A percentile compares a stretch with the other conserved stretches of the same genome.
These are phyloP conservation scores for Zelleria hepariella DNA, from an alignment of 2,888 invertebrate genomes.

Conservation along the genomic window DNA sequence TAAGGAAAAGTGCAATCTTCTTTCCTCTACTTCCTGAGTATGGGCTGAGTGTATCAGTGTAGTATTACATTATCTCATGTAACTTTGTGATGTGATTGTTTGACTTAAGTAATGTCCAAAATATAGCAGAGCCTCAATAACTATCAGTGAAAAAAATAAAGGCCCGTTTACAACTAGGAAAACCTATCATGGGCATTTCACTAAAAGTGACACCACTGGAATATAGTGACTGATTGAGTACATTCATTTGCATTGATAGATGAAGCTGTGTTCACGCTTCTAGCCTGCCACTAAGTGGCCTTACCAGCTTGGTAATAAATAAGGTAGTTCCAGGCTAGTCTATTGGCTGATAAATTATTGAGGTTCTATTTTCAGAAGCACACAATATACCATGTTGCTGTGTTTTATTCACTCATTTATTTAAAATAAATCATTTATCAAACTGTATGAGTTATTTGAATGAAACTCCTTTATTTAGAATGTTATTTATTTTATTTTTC, in stretches of 20 bases:
- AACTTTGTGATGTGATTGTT: not conserved
- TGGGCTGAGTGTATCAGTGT: too few species aligned
- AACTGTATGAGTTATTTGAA: not conserved
- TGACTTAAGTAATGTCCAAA: not conserved
- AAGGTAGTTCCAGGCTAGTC: not conserved
- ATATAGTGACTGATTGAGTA: too few species aligned
- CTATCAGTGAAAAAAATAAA: too few species aligned
- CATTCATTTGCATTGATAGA: too few species aligned
- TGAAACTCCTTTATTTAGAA: conserved; percentile 12
- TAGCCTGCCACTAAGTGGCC: not conserved
- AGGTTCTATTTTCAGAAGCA: not conserved
- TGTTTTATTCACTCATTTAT: conserved; percentile 9
- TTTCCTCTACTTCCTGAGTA: too few species aligned
- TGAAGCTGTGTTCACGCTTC: not conserved
- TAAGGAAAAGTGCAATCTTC: too few species aligned
- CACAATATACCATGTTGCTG: conserved; percentile 1
- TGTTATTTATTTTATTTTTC: conserved; percentile 41
- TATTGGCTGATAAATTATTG: not conserved
- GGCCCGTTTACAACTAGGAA: too few species aligned
- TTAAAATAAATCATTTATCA: not conserved
- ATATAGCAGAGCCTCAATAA: too few species aligned
- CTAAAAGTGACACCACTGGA: too few species aligned
- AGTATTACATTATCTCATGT: too few species aligned
- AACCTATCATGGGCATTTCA: too few species aligned
- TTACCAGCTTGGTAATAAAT: too few species aligned